Evolutionary conservation across 2,113 vertebrate genomes (phyloP), one percentile per base, ranked within the genome.

Genomic region (Oryzias celebensis): DNA sequence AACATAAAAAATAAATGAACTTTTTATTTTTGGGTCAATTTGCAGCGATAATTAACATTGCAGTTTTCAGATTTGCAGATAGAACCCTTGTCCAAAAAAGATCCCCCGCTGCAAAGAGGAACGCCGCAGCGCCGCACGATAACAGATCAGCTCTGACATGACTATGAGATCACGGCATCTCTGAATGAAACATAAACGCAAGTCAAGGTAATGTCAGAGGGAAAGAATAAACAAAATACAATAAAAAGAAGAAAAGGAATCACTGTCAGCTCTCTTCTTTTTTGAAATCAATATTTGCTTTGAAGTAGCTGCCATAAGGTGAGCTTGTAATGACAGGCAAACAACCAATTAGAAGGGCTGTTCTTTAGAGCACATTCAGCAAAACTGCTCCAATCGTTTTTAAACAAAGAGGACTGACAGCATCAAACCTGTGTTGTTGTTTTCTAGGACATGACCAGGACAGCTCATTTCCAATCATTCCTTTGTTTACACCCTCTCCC

Each of bases 281-380:
- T 78, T 80, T 68, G 55, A 47, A 31, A 41, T 55, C 60, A 52
- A 20, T 26, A 16, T 73, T 65, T 58, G 58, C 79, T 85, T 85
- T 87, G 81, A 88, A 84, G 79, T 80, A 56, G 58, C 69, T 71
- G 71, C 68, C 83, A 71, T 72, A 77, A 78, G 81, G 79, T 85
- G 76, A 80, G 81, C 72, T 53, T 63, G 71, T 65, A 82, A 75
- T 55, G 83, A 83, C 85, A 80, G 68, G 53, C 68, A 52, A 57
- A 75, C 82, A 86, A 77, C 80, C 82, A 87, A 90, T 90, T 90
- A 84, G 82, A 82, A 36, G 10, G 16, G 43, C 44, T 63, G 50
- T 45, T 31, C 47, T 66, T 67, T 55, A 68, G 36, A 76, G 61
- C 16, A 48, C 8, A 48, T 48, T 18, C 47, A 48, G n/a, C n/a